Conservation (phyloP, 37 sponge, comb jelly and placozoan species). For the Ephydatia muelleri region DNA sequence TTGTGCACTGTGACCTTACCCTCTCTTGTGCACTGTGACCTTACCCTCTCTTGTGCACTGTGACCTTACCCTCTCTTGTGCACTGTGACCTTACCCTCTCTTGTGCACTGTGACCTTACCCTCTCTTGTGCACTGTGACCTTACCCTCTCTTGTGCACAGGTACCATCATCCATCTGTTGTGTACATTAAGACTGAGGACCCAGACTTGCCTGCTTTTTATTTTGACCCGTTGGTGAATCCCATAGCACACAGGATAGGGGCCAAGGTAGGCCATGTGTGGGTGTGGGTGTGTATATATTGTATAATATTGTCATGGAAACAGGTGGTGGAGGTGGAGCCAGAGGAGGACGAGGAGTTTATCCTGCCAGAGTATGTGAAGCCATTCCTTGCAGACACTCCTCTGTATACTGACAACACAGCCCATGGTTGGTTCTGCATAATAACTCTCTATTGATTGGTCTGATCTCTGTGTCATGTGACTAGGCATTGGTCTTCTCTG, state of each 20-base stretch:
- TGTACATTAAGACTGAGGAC: slow-evolving; percentile 99
- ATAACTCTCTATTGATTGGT: not conserved
- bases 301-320: not conserved
- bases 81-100: too few relatives aligned
- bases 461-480: not conserved
- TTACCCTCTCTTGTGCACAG: slow-evolving; percentile 10
- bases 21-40: too few relatives aligned
- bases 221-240: slow-evolving; percentile 99
- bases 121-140: not conserved
- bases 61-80: too few relatives aligned
- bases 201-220: slow-evolving; percentile 99
- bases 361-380: slow-evolving; percentile 83
- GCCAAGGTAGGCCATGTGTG: slow-evolving; percentile 56
- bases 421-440: slow-evolving; percentile 72
- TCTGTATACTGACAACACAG: slow-evolving; percentile 99
- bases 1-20: too few relatives aligned
- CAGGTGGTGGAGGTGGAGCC: slow-evolving; percentile 73
- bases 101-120: too few relatives aligned
- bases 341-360: slow-evolving; percentile 90
- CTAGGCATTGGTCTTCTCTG: slow-evolving; percentile 84
- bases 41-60: too few relatives aligned
- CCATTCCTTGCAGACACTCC: slow-evolving; percentile 91
- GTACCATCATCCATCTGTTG: slow-evolving; percentile 96
- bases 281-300: not conserved
- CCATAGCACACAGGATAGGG: slow-evolving; percentile 88